phyloP scores from a whole-genome alignment of 2,797 vertebrate genomes.

The Dendrocincla tyrannina region DNA sequence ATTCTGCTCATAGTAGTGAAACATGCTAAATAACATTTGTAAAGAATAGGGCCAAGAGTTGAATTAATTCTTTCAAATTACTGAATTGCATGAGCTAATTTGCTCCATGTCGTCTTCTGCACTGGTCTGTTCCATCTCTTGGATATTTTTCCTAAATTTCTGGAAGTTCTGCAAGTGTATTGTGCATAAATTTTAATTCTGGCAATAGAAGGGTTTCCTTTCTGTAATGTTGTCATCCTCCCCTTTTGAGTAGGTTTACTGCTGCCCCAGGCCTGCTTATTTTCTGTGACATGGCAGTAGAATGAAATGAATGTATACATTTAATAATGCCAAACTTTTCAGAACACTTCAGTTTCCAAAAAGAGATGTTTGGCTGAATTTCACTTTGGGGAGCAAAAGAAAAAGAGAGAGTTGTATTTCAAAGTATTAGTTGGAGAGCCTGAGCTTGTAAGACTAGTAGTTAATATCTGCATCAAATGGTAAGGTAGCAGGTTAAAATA shows the following conservation, averaged over 20 bases:
- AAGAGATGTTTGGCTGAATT: background rate
- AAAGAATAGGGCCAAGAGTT: background rate
- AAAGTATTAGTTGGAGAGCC: background rate
- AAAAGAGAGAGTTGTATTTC: background rate
- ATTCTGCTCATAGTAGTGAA: background rate
- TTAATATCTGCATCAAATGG: background rate
- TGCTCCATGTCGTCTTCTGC: background rate
- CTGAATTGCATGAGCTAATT: background rate
- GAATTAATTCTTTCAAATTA: background rate
- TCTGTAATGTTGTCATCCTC: background rate
- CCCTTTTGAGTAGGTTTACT: background rate
- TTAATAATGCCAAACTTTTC: background rate
- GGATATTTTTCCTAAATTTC: background rate
- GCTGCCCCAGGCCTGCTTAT: background rate
- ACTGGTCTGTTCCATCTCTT: background rate
- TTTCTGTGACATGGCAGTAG: background rate
- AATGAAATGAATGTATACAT: background rate
- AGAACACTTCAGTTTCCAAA: background rate
- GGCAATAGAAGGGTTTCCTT: background rate
- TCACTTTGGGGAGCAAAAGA: background rate
- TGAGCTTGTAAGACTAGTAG: background rate
- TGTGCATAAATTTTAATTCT: background rate
- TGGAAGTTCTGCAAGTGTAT: background rate
- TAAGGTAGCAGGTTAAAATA: background rate
- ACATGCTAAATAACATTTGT: background rate